phyloP scores from a whole-genome alignment of 2,888 invertebrate genomes.

The Nomada lathburiana region DNA sequence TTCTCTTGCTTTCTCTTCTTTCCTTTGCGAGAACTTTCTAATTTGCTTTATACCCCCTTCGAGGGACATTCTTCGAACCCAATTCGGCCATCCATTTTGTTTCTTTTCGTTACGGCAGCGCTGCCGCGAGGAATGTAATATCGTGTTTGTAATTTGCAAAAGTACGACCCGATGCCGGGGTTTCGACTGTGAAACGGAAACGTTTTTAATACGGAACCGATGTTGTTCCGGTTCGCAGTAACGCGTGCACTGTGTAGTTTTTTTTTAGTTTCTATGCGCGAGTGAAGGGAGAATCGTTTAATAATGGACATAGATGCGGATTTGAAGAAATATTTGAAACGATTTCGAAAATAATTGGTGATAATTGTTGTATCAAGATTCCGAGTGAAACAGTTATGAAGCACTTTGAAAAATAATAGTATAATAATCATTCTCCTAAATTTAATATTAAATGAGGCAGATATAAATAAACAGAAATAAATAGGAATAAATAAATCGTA shows the following conservation, averaged over 20 bases:
- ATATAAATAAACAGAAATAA: too few relatives aligned
- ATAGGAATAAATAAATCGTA: too few relatives aligned
- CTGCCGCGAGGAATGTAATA: background rate
- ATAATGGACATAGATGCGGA: too few relatives aligned
- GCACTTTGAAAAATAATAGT: too few relatives aligned
- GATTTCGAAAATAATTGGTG: too few relatives aligned
- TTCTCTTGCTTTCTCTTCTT: background rate
- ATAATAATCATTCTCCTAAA: too few relatives aligned
- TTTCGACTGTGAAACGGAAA: too few relatives aligned
- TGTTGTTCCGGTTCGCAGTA: background rate
- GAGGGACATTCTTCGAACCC: conserved; percentile 7
- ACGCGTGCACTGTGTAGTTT: background rate
- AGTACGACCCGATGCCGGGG: background rate
- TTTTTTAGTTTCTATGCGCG: background rate
- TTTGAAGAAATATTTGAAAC: too few relatives aligned
- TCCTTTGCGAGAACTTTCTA: conserved; percentile 16
- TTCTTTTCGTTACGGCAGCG: background rate
- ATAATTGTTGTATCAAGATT: too few relatives aligned
- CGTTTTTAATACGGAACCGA: background rate
- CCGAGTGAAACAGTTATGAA: too few relatives aligned
- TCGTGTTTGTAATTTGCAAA: background rate
- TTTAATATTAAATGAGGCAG: too few relatives aligned
- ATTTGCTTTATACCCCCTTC: conserved; percentile 22
- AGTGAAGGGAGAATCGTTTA: background rate
- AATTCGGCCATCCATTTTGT: background rate